A percentile compares a stretch with the other conserved stretches of the same genome.
These are phyloP conservation scores for Timema podura DNA, from an alignment of 2,888 invertebrate genomes.

Conservation along the genomic window DNA sequence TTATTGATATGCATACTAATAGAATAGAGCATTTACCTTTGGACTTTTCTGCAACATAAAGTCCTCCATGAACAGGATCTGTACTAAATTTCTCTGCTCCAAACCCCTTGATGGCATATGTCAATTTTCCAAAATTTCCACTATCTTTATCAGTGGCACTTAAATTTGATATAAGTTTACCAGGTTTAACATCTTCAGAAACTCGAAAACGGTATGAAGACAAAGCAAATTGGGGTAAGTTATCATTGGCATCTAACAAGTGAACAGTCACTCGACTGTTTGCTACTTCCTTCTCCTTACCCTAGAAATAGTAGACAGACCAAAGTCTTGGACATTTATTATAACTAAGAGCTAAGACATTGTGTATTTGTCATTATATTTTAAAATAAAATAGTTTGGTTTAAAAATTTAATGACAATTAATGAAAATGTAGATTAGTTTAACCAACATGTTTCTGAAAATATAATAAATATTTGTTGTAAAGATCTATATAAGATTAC, in stretches of 20 bases:
- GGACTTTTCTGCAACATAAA: conserved; percentile 53
- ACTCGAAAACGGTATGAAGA: conserved; percentile 59
- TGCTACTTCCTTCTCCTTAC: conserved; percentile 48
- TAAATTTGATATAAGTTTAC: conserved; percentile 60
- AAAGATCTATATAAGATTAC: too few species aligned
- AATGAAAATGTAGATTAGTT: too few species aligned
- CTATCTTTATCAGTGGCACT: conserved; percentile 69
- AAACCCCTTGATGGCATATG: conserved; percentile 71
- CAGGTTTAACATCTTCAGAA: conserved; percentile 60
- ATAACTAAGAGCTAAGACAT: too few species aligned
- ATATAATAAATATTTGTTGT: too few species aligned
- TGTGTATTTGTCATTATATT: too few species aligned
- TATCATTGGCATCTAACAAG: conserved; percentile 75
- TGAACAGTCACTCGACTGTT: conserved; percentile 59
- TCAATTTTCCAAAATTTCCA: conserved; percentile 64
- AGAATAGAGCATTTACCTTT: conserved; percentile 5
- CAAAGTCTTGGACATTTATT: too few species aligned
- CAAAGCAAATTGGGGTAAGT: conserved; percentile 64
- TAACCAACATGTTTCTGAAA: too few species aligned
- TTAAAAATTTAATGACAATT: too few species aligned
- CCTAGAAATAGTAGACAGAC: conserved; percentile 24
- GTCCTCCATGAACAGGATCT: conserved; percentile 60
- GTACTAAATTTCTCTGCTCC: conserved; percentile 73
- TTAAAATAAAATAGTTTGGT: too few species aligned
- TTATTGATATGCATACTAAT: too few species aligned